phyloP scores from a whole-genome alignment of 1,140 invertebrate species.

The Drosophila tsacasi region DNA sequence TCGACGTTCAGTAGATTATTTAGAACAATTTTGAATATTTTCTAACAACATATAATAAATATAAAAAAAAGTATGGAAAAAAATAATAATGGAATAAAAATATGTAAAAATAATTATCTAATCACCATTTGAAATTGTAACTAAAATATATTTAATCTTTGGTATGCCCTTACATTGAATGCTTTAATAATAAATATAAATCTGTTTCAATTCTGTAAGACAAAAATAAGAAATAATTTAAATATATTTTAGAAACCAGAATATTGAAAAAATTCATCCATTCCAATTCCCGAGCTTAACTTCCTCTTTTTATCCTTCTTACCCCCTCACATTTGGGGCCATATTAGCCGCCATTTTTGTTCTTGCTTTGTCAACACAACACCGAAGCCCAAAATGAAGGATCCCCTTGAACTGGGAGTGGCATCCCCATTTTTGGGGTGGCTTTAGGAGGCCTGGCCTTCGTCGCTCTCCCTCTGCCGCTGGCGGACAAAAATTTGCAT shows the following conservation, averaged over 20 bases:
- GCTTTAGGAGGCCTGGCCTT: constrained; percentile 24
- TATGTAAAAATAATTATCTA: background rate
- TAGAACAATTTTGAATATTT: too few relatives aligned
- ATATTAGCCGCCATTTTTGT: constrained; percentile 79
- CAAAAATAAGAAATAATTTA: background rate
- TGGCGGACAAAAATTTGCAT: constrained; percentile 48
- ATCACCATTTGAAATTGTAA: too few relatives aligned
- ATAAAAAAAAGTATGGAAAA: background rate
- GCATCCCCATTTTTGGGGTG: constrained; percentile 31
- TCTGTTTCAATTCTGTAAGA: background rate
- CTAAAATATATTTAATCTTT: background rate
- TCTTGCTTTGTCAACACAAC: constrained; percentile 71
- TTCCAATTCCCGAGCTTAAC: background rate
- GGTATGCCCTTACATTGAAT: too few relatives aligned
- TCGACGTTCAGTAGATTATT: background rate
- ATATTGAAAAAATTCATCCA: background rate
- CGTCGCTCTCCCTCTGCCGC: background rate
- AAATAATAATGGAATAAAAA: background rate
- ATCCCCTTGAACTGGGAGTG: constrained; percentile 8
- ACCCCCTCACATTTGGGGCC: constrained; percentile 32
- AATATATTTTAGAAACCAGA: background rate
- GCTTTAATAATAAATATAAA: background rate
- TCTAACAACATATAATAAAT: background rate
- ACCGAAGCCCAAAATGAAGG: constrained; percentile 45
- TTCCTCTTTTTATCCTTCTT: background rate